phyloP scores from a whole-genome alignment of 2,888 invertebrate genomes.

The Leucophenga maculata region DNA sequence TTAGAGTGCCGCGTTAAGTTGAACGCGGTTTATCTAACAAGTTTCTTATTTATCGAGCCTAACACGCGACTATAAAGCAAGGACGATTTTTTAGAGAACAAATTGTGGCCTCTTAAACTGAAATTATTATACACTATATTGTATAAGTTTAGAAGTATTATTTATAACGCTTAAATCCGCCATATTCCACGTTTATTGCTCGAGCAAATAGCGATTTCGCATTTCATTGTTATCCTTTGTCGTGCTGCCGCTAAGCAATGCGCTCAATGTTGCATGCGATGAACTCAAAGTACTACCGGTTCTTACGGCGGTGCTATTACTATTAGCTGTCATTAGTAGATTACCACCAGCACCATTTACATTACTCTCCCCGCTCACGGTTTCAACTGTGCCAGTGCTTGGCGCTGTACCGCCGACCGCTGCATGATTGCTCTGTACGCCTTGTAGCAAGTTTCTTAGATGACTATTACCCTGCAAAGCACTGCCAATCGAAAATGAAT shows the following conservation, averaged over 20 bases:
- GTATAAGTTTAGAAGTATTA: too few relatives aligned
- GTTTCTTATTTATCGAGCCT: too few relatives aligned
- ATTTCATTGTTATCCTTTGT: not conserved
- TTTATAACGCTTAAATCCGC: too few relatives aligned
- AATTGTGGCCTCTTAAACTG: too few relatives aligned
- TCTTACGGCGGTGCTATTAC: not conserved
- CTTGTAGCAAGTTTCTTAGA: conserved; percentile 67
- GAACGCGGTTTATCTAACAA: too few relatives aligned
- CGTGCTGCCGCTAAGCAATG: conserved; percentile 52
- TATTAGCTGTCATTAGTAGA: conserved; percentile 48
- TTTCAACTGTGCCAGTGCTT: not conserved
- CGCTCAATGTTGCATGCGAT: conserved; percentile 71
- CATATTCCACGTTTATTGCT: not conserved
- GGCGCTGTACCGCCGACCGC: conserved; percentile 16
- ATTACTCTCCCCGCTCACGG: conserved; percentile 3
- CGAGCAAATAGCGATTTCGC: not conserved
- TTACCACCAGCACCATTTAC: conserved; percentile 18
- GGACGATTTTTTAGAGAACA: too few relatives aligned
- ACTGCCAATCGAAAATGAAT: conserved; percentile 62
- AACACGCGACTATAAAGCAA: too few relatives aligned
- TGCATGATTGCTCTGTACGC: conserved; percentile 45
- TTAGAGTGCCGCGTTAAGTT: too few relatives aligned
- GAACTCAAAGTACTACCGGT: conserved; percentile 68
- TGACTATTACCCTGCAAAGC: conserved; percentile 59
- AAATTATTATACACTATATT: too few relatives aligned